Conservation (phyloP, 2,797 vertebrate genomes). For the Clarias laeviceps region DNA sequence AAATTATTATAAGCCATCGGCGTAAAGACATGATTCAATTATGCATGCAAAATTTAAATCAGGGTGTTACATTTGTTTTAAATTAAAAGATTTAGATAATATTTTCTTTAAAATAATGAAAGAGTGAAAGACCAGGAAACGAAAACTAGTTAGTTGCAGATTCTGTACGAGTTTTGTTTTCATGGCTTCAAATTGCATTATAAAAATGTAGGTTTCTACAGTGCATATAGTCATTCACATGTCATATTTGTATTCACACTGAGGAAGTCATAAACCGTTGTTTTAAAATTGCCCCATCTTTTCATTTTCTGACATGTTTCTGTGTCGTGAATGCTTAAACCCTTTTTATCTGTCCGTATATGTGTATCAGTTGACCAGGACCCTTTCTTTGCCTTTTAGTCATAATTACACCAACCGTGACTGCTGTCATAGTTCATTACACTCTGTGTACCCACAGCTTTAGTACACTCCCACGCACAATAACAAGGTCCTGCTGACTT, state of each 20-base stretch:
- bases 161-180: background rate
- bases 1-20: background rate
- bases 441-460: slow-evolving; percentile 24
- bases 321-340: background rate
- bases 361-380: slow-evolving; percentile 18
- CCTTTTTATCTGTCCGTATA: slow-evolving; percentile 11
- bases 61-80: slow-evolving; percentile 3
- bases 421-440: slow-evolving; percentile 54
- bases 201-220: background rate
- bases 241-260: background rate
- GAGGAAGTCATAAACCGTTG: background rate
- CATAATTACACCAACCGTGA: slow-evolving; percentile 45
- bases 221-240: background rate
- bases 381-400: slow-evolving; percentile 38
- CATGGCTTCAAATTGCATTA: background rate
- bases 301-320: background rate
- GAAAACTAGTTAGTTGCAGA: no score
- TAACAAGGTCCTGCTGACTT: slow-evolving; percentile 35
- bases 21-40: background rate
- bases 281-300: background rate
- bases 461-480: slow-evolving; percentile 24
- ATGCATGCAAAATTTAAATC: background rate
- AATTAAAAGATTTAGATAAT: background rate
- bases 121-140: background rate
- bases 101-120: background rate